Conservation (phyloP, 2,888 invertebrate genomes). For the Eurytoma adleriae region DNA sequence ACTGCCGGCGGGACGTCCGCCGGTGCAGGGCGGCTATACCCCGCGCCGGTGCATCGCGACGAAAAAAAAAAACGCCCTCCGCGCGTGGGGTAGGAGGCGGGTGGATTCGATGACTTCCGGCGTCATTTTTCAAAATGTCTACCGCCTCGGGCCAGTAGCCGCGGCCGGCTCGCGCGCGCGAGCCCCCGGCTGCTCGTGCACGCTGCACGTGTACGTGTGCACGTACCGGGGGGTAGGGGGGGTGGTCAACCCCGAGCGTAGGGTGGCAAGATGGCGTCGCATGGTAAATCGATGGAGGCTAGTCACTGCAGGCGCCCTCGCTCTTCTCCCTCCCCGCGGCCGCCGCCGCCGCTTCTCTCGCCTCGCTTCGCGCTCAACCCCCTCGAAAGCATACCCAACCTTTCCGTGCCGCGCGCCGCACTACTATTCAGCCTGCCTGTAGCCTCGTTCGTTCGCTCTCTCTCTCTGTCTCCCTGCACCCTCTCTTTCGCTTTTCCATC, state of each 20-base stretch:
- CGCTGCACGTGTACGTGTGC: slow-evolving; percentile 56
- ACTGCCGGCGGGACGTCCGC: background rate
- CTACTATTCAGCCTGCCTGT: slow-evolving; percentile 15
- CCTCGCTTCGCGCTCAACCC: slow-evolving; percentile 60
- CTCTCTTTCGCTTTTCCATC: slow-evolving; percentile 47
- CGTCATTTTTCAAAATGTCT: slow-evolving; percentile 76
- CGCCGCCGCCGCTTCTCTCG: slow-evolving; percentile 59
- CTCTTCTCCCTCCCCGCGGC: slow-evolving; percentile 61
- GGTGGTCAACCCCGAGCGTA: slow-evolving; percentile 75
- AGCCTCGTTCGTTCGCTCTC: slow-evolving; percentile 5
- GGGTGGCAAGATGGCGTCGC: slow-evolving; percentile 76
- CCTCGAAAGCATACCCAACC: slow-evolving; percentile 58
- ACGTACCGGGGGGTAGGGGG: slow-evolving; percentile 55
- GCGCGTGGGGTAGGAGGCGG: background rate
- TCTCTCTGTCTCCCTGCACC: slow-evolving; percentile 16
- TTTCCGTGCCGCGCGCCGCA: slow-evolving; percentile 33
- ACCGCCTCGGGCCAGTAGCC: slow-evolving; percentile 64
- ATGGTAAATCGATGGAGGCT: slow-evolving; percentile 76
- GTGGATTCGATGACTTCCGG: slow-evolving; percentile 69
- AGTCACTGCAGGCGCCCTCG: slow-evolving; percentile 75
- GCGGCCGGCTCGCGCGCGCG: background rate
- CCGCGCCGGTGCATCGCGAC: background rate
- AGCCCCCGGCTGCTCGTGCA: background rate
- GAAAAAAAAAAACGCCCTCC: slow-evolving; percentile 14
- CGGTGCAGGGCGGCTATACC: background rate